These are phyloP conservation scores for Halocynthia aurantium DNA, from an alignment of 23 tunicate species.

Conservation along the genomic window DNA sequence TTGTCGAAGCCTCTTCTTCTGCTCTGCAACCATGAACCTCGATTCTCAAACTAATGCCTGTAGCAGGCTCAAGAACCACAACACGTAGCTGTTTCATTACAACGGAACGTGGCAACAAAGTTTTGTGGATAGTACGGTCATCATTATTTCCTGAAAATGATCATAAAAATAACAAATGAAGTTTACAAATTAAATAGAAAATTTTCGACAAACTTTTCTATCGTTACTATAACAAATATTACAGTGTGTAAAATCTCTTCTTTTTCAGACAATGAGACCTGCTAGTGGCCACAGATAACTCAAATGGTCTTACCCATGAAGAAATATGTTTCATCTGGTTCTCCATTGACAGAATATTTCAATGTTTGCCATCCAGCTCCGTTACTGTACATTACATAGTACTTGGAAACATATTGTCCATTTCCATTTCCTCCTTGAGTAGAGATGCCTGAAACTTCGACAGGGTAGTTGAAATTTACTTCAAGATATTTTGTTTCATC, in stretches of 20 bases:
- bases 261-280: no score
- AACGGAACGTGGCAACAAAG: constrained; percentile 34
- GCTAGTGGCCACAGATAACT: no score
- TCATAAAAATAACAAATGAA: neutral
- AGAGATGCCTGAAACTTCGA: constrained; percentile 55
- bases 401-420: constrained; percentile 2
- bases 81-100: constrained; percentile 43
- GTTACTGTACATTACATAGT: constrained; percentile 1
- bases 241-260: no score
- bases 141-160: constrained; percentile 44
- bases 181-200: no score
- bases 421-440: constrained; percentile 56
- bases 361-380: constrained; percentile 1
- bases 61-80: constrained; percentile 1
- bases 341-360: neutral
- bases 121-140: constrained; percentile 34
- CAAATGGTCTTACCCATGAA: no score
- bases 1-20: constrained; percentile 12
- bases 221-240: no score
- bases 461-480: constrained; percentile 46
- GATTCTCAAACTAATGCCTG: constrained; percentile 43
- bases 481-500: constrained; percentile 55
- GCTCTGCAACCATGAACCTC: constrained; percentile 65
- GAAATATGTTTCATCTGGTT: no score
- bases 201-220: no score